A percentile compares a stretch with the other conserved stretches of the same genome.
Evolutionary conservation across 1,140 invertebrate species (phyloP).

Genomic region (Panagrolaimus sp.): DNA sequence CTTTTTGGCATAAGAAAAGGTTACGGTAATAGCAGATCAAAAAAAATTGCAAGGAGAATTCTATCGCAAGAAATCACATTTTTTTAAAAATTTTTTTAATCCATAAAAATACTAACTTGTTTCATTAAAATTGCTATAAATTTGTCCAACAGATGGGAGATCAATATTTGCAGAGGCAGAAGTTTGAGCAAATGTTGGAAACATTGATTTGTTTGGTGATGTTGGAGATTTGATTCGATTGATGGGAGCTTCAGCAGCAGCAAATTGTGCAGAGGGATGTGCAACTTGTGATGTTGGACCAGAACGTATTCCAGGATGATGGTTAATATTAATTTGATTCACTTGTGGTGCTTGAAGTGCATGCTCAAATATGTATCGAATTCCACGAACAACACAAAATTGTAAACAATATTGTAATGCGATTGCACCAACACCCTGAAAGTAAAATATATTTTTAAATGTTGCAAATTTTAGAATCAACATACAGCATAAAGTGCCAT

Average conservation of each 20-base stretch:
- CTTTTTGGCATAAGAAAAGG: no score
- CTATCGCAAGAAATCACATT: no score
- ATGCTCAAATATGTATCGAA: slow-evolving; percentile 30
- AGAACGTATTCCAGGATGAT: slow-evolving; percentile 7
- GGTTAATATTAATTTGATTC: background rate
- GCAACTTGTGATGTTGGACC: slow-evolving; percentile 19
- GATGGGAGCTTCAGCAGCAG: slow-evolving; percentile 12
- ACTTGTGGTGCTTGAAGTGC: background rate
- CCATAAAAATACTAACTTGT: slow-evolving; percentile 1
- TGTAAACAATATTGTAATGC: slow-evolving; percentile 41
- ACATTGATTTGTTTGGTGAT: background rate
- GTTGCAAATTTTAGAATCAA: background rate
- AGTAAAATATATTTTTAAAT: background rate
- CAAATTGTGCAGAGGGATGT: slow-evolving; percentile 35
- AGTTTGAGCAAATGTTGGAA: slow-evolving; percentile 36
- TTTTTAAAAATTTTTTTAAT: no score
- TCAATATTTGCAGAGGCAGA: background rate
- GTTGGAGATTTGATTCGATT: background rate
- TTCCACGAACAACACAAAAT: slow-evolving; percentile 30
- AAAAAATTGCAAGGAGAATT: no score
- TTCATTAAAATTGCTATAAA: slow-evolving; percentile 14
- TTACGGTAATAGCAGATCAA: no score
- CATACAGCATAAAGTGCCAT: slow-evolving; percentile 30
- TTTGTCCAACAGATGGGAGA: background rate
- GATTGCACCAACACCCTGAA: slow-evolving; percentile 40